Conservation (phyloP, 2,797 vertebrate species). For the Arnoldichthys spilopterus region DNA sequence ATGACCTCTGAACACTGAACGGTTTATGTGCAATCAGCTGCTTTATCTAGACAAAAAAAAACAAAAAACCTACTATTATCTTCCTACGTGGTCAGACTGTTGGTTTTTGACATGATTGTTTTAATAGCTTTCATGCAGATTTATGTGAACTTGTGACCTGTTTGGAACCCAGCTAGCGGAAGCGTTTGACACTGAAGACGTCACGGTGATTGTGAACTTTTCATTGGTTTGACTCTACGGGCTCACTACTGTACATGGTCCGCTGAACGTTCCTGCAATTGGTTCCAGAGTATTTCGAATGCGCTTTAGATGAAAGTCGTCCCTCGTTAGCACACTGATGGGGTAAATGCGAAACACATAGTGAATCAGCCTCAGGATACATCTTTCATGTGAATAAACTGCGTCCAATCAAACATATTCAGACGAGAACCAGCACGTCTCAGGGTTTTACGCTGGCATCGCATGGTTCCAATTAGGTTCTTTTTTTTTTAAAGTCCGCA, state of each 20-base stretch:
- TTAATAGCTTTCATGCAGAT: conserved; percentile 33
- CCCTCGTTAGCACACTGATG: conserved; percentile 18
- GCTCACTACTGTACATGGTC: conserved; percentile 29
- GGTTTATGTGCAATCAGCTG: conserved; percentile 46
- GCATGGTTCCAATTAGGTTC: conserved; percentile 72
- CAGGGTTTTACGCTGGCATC: conserved; percentile 59
- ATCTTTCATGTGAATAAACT: conserved; percentile 56
- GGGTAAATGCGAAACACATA: conserved; percentile 40
- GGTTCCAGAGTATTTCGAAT: conserved; percentile 41
- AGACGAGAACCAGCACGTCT: conserved; percentile 62
- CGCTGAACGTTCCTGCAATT: conserved; percentile 4
- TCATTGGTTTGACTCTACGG: conserved; percentile 33
- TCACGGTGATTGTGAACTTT: conserved; percentile 30
- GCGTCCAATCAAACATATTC: conserved; percentile 49
- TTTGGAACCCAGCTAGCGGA: conserved; percentile 2
- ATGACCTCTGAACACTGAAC: conserved; percentile 38
- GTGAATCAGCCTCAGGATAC: conserved; percentile 41
- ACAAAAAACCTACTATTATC: conserved; percentile 10
- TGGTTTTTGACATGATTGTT: conserved; percentile 22
- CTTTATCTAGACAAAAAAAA: conserved; percentile 24
- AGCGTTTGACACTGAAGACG: not conserved
- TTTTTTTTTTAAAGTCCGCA: conserved; percentile 32
- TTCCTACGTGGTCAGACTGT: conserved; percentile 18
- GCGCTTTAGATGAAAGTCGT: conserved; percentile 34
- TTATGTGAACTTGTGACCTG: conserved; percentile 27